Base-by-base conservation (phyloP, 2,888 invertebrate genomes). In the Muscina levida region DNA sequence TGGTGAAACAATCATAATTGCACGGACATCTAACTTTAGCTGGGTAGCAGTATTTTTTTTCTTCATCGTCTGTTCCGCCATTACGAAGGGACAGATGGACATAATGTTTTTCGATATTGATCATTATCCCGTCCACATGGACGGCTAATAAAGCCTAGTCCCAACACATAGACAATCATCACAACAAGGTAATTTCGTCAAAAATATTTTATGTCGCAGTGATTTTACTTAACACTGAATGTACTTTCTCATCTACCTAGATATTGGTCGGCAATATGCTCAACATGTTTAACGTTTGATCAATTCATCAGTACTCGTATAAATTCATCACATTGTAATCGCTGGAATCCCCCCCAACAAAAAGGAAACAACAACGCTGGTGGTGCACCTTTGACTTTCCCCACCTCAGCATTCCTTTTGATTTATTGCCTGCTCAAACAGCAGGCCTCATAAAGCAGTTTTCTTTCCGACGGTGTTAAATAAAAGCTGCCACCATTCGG, bases 401-500 rank as follows among this genome's bases (percentile, higher is more conserved):
- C 2, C 31, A 48, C 48, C 8, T 51, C 3, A 17, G 3, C 37
- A 15, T 67, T 10, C 42, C 44, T n/a, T 72, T 13, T 4, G 44
- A 72, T 57, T 37, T 17, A 77, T n/a, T n/a, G 81, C 81, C 81
- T 81, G 81, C 74, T 19, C 6, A 10, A 44, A 56, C 68, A 17
- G 77, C 81, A 81, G 81, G 81, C 77, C 71, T 10, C 72, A 37
- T 46, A 65, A 10, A 68, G 62, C 4, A 67, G 15, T 10, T 81
- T 79, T 75, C 76, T 82, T 72, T 46, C 62, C 74, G 66, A 68
- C 53, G 73, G 74, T 70, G 77, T 77, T 77, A 78, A 66, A 81
- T 85, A 87, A 87, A 88, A 88, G 85, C 88, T 87, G 88, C 84
- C 88, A 88, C 87, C 88, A 88, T 88, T 88, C 86, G 89, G 88